Evolutionary conservation across 2,888 invertebrate genomes (phyloP).

Genomic region (Eustalomyia histrio): DNA sequence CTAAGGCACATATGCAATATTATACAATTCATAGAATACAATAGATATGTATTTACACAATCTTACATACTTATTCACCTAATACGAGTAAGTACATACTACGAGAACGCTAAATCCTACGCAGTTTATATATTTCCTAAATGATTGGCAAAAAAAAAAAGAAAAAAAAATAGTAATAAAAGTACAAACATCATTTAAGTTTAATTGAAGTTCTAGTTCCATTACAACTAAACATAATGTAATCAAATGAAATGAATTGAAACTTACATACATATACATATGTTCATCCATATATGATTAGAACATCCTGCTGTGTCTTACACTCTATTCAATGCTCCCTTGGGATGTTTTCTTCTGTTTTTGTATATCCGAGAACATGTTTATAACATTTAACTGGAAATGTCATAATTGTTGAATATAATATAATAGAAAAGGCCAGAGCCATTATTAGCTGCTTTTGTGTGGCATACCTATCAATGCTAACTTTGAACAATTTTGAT

Average conservation of each 20-base stretch:
- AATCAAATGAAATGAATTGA: slow-evolving; percentile 25
- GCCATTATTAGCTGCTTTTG: too few relatives aligned
- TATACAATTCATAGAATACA: background rate
- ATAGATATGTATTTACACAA: background rate
- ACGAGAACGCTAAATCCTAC: background rate
- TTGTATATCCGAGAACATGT: background rate
- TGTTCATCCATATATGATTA: slow-evolving; percentile 27
- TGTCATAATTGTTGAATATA: slow-evolving; percentile 16
- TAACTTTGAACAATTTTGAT: too few relatives aligned
- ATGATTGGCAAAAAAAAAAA: slow-evolving; percentile 25
- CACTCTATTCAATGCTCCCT: background rate
- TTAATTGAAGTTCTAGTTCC: slow-evolving; percentile 46
- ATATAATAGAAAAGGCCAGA: too few relatives aligned
- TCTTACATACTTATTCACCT: background rate
- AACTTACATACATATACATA: slow-evolving; percentile 19
- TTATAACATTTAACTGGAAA: slow-evolving; percentile 16
- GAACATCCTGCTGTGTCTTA: slow-evolving; percentile 33
- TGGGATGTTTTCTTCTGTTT: slow-evolving; percentile 23
- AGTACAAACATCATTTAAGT: slow-evolving; percentile 45
- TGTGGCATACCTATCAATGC: too few relatives aligned
- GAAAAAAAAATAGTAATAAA: too few relatives aligned
- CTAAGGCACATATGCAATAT: slow-evolving; percentile 27
- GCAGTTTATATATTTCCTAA: slow-evolving; percentile 15
- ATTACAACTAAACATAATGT: background rate
- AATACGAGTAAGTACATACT: background rate